Percentiles rank a stretch among this genome's conserved stretches.
Evolutionary conservation across 2,113 vertebrate genomes (phyloP).

Genomic region (Anolis carolinensis): DNA sequence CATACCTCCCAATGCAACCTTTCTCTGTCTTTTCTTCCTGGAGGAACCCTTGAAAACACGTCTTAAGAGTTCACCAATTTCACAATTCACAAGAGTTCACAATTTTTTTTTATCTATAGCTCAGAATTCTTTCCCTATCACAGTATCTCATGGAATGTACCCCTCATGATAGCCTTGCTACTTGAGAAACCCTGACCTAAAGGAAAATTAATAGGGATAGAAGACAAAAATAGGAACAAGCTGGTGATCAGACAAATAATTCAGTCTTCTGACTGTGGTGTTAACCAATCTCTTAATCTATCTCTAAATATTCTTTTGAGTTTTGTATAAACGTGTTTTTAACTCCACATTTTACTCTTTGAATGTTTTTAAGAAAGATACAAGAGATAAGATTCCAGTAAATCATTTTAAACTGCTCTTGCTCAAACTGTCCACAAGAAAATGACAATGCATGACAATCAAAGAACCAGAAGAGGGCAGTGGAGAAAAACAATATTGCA

Average conservation of each 20-base stretch:
- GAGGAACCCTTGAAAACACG: no score
- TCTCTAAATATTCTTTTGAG: not conserved
- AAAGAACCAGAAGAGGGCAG: not conserved
- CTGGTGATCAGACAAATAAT: not conserved
- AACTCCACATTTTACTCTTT: no score
- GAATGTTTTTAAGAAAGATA: not conserved
- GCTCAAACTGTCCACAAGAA: not conserved
- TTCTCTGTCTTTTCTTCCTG: no score
- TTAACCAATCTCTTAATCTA: not conserved
- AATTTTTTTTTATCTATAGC: no score
- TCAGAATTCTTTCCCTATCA: no score
- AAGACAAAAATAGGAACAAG: not conserved
- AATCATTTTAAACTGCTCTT: not conserved
- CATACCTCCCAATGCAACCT: no score
- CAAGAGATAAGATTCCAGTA: not conserved
- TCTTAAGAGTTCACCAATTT: no score
- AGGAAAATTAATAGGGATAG: not conserved
- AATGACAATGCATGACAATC: not conserved
- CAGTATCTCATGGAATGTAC: no score
- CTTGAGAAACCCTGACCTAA: not conserved
- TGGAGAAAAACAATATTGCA: not conserved
- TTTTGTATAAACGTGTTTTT: not conserved
- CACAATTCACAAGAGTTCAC: no score
- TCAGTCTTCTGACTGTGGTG: not conserved
- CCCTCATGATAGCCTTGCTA: no score